Evolutionary conservation across 2,797 vertebrate species (phyloP).

Genomic region (Oreonectes daqikongensis): DNA sequence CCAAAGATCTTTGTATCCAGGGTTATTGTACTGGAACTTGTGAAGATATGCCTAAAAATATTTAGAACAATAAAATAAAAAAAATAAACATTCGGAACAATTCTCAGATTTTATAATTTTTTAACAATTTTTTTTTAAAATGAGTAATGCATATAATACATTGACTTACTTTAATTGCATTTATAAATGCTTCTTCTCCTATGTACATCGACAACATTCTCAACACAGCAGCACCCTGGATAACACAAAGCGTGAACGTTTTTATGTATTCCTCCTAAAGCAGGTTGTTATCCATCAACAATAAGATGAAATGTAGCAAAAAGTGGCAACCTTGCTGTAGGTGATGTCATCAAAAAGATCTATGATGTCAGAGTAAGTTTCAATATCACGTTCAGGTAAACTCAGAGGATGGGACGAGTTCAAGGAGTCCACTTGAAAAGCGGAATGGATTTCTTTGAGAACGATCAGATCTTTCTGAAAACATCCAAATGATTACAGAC

Average conservation of each 20-base stretch:
- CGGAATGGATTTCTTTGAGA: slow-evolving; percentile 55
- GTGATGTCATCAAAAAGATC: slow-evolving; percentile 69
- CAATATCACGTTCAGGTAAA: slow-evolving; percentile 44
- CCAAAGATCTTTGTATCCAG: slow-evolving; percentile 68
- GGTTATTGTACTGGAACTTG: slow-evolving; percentile 52
- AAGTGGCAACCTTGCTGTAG: slow-evolving; percentile 73
- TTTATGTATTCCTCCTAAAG: not conserved
- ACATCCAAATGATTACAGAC: not conserved
- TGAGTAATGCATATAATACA: too few relatives aligned
- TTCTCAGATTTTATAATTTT: too few relatives aligned
- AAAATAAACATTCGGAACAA: too few relatives aligned
- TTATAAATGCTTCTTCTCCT: slow-evolving; percentile 57
- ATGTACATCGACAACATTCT: slow-evolving; percentile 73
- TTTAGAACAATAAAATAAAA: too few relatives aligned
- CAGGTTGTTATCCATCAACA: not conserved
- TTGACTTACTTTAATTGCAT: slow-evolving; percentile 73
- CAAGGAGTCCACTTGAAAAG: slow-evolving; percentile 69
- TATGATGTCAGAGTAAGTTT: slow-evolving; percentile 56
- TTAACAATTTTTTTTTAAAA: too few relatives aligned
- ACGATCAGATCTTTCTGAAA: slow-evolving; percentile 63
- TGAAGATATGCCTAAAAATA: slow-evolving; percentile 70
- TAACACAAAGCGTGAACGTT: slow-evolving; percentile 30
- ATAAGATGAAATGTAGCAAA: not conserved
- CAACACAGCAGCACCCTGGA: slow-evolving; percentile 76
- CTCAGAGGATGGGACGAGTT: slow-evolving; percentile 71